These are phyloP conservation scores for Oscheius onirici DNA, from an alignment of 2,888 invertebrate species.

Conservation along the genomic window DNA sequence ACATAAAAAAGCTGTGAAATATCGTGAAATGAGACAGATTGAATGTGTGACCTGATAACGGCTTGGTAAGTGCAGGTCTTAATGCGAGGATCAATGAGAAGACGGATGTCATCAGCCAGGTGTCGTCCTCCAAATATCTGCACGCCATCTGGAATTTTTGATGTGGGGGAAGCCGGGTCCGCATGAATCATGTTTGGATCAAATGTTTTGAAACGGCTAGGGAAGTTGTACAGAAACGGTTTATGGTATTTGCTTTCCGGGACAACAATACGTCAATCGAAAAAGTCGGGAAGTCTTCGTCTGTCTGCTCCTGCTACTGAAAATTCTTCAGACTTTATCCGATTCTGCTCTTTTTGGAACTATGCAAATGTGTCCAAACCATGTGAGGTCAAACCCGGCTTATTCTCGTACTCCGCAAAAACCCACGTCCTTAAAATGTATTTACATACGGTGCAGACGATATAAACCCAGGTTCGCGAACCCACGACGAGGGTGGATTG, in stretches of 20 bases:
- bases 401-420: not conserved
- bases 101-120: not conserved
- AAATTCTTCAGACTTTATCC: too few relatives aligned
- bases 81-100: not conserved
- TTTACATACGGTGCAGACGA: slow-evolving; percentile 21
- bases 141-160: slow-evolving; percentile 3
- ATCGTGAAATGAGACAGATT: too few relatives aligned
- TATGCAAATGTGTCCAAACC: too few relatives aligned
- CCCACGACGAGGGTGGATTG: not conserved
- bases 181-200: too few relatives aligned
- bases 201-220: not conserved
- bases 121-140: not conserved
- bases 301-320: too few relatives aligned
- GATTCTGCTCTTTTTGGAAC: too few relatives aligned
- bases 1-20: not conserved
- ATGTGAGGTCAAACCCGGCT: not conserved
- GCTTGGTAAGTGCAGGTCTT: not conserved
- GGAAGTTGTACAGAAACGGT: not conserved
- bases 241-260: slow-evolving; percentile 5
- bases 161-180: not conserved
- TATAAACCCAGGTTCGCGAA: not conserved
- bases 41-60: too few relatives aligned
- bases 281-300: too few relatives aligned
- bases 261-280: too few relatives aligned
- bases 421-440: slow-evolving; percentile 4